Evolutionary conservation across 2,888 invertebrate species (phyloP), one percentile per base, ranked within the genome.

Genomic region (Drosophila monieri): DNA sequence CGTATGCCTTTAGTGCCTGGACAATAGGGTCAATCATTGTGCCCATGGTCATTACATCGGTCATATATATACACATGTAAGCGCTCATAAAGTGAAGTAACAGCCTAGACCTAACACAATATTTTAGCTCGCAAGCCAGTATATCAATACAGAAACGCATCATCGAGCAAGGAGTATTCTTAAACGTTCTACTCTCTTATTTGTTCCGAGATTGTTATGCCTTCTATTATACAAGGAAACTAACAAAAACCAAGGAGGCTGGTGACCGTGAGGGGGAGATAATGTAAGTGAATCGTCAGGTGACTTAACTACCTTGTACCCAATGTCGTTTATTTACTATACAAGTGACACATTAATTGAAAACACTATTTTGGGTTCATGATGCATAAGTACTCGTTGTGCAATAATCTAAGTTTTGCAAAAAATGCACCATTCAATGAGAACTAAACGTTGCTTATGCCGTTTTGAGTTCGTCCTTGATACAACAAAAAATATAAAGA

Each of bases 1-100:
- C 30, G 0, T 68, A 77, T 48, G 52, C 51, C 2, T 80, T 77
- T 49, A 67, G 56, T 41, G 62, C 14, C 5, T 81, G 86, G 85
- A 80, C 80, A n/a, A 49, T 85, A 8, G 47, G 52, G 23, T 83
- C 69, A 12, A 77, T 85, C 39, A 1, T 75, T 30, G n/a, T 75
- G 15, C 73, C 86, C 14, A 73, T 80, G 80, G 12, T 55, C 1
- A 18, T 83, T 14, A 85, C 86, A 23, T 74, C 84, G 2, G 12
- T 75, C 3, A 77, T 83, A 12, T 77, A 80, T 32, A 51, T 67
- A 9, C 58, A 80, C 54, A 53, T 83, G 80, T 81, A 76, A 74
- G 52, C 10, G 46, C 23, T 10, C 12, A 10, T 32, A 6, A n/a
- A 4, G 18, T 39, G 10, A 14, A n/a, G 6, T 15, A 21, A 14